phyloP scores from a whole-genome alignment of 2,888 invertebrate species.

The Teleogryllus oceanicus region DNA sequence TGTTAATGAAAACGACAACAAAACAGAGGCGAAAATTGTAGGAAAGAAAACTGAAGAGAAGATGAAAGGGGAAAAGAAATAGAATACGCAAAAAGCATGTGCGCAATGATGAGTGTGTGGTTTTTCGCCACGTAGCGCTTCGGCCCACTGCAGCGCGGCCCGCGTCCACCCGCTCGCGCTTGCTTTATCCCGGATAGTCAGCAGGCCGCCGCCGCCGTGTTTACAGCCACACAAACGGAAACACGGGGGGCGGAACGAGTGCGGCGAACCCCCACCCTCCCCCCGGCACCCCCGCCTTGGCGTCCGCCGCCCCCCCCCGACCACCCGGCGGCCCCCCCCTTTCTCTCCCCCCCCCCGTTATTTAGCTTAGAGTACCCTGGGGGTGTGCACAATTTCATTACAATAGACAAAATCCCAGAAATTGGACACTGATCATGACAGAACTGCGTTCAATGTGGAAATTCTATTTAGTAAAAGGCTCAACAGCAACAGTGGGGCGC shows the following conservation, averaged over 20 bases:
- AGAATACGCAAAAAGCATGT: no score
- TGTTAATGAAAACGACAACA: no score
- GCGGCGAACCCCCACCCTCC: slow-evolving; percentile 24
- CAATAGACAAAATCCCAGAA: slow-evolving; percentile 33
- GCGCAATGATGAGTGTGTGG: no score
- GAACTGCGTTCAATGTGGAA: slow-evolving; percentile 20
- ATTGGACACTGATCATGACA: slow-evolving; percentile 32
- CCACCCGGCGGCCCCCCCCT: background rate
- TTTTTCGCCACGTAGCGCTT: no score
- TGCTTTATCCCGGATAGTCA: background rate
- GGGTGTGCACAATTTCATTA: slow-evolving; percentile 31
- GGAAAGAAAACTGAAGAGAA: no score
- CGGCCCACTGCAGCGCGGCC: background rate
- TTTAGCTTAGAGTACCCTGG: slow-evolving; percentile 3
- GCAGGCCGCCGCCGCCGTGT: background rate
- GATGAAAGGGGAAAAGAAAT: no score
- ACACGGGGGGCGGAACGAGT: background rate
- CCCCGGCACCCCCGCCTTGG: background rate
- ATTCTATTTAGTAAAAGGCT: slow-evolving; percentile 25
- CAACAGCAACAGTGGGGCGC: background rate
- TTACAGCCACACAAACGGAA: background rate
- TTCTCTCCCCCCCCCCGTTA: background rate
- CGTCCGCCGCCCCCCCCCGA: background rate
- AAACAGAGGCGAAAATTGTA: no score
- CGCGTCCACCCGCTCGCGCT: slow-evolving; percentile 18